Base-by-base conservation (phyloP, 2,888 invertebrate species). In the Petrolisthes manimaculis region DNA sequence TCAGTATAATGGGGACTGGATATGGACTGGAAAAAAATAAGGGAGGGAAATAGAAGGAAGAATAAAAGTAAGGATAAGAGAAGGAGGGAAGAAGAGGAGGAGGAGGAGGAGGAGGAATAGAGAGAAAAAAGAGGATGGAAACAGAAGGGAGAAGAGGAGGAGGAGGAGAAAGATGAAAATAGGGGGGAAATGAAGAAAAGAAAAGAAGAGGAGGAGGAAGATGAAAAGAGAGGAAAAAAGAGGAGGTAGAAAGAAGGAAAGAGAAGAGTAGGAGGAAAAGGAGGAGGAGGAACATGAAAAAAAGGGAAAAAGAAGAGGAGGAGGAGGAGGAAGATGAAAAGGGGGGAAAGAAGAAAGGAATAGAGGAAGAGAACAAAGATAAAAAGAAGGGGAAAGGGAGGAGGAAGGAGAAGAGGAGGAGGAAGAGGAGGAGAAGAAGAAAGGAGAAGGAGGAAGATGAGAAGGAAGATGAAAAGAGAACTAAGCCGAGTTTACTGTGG, bases 241-340 rank as follows among this genome's bases (percentile, higher is more conserved):
- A n/a, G n/a, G n/a, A n/a, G n/a, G n/a, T n/a, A n/a, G n/a, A n/a
- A n/a, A n/a, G n/a, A n/a, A 55, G 55, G 2, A n/a, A 24, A 24
- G 24, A 24, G 1, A n/a, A 53, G 53, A 14, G n/a, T n/a, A n/a
- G n/a, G n/a, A n/a, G n/a, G n/a, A n/a, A n/a, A n/a, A n/a, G 8
- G 9, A 56, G 67, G 3, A 67, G 4, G 3, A 67, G 82, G 69
- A 82, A 14, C 18, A 82, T 21, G 82, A 82, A n/a, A 37, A 14
- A 21, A 61, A n/a, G 8, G 37, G 53, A 4, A 56, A 18, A 14
- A 1, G 18, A 24, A 5, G 12, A 37, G 12, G 24, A 4, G 5
- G 24, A 85, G 54, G 55, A 51, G 61, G 54, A 69, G 18, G 54
- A 71, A 55, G 55, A 86, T n/a, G 71, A 80, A 14, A 4, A 12